Evolutionary conservation across 2,797 vertebrate species (phyloP).

Genomic region (Crocidura indochinensis): DNA sequence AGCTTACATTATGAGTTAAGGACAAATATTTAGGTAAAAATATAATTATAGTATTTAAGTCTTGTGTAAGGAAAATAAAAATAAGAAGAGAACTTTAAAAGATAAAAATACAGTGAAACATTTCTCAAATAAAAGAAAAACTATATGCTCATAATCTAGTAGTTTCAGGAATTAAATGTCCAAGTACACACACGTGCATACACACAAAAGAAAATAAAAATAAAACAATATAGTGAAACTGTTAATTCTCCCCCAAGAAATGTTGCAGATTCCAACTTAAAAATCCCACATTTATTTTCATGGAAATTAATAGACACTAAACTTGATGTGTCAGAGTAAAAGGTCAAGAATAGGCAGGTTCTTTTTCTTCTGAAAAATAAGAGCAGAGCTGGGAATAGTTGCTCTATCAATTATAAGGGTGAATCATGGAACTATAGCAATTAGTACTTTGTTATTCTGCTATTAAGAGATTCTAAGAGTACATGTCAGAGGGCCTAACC

Average conservation of each 20-base stretch:
- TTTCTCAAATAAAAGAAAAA: conserved; percentile 30
- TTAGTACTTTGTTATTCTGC: background rate
- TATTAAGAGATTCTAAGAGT: background rate
- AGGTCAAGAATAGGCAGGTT: background rate
- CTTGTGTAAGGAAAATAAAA: background rate
- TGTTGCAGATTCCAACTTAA: background rate
- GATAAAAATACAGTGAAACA: background rate
- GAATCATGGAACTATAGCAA: background rate
- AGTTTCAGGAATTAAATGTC: too few relatives aligned
- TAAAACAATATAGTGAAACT: background rate
- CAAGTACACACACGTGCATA: too few relatives aligned
- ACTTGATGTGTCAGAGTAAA: background rate
- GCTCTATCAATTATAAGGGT: background rate
- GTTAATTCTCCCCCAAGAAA: background rate
- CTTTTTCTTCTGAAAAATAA: background rate
- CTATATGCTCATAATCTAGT: background rate
- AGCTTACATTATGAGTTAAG: background rate
- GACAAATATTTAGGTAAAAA: conserved; percentile 22
- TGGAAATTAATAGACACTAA: background rate
- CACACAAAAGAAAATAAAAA: background rate
- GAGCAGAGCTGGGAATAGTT: background rate
- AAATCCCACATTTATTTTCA: background rate
- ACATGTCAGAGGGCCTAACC: background rate
- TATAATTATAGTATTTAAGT: background rate
- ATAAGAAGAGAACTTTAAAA: background rate